phyloP scores from a whole-genome alignment of 2,888 invertebrate species.

The Cheilosia vernalis region DNA sequence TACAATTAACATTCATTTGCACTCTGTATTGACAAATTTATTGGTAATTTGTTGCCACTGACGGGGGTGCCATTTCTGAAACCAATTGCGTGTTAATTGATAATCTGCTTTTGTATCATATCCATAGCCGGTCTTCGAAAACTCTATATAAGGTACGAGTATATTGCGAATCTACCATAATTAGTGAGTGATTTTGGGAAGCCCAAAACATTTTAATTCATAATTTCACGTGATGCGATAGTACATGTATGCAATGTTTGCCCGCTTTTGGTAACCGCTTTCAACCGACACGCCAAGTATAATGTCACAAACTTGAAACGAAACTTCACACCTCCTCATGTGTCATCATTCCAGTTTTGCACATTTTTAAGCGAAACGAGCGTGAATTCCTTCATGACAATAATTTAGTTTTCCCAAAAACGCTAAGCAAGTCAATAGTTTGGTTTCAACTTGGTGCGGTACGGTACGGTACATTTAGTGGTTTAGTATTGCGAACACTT shows the following conservation, averaged over 20 bases:
- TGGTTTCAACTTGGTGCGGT: conserved; percentile 23
- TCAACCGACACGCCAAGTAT: conserved; percentile 17
- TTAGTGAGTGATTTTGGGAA: conserved; percentile 26
- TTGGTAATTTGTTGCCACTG: not conserved
- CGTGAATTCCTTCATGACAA: conserved; percentile 23
- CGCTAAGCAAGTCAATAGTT: conserved; percentile 26
- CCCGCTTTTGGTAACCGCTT: conserved; percentile 20
- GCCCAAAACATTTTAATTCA: not conserved
- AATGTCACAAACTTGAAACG: conserved; percentile 61
- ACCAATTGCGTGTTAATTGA: not conserved
- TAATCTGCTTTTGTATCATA: conserved; percentile 2
- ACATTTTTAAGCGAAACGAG: conserved; percentile 44
- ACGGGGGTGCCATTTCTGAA: not conserved
- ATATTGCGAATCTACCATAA: conserved; percentile 22
- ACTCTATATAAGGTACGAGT: conserved; percentile 1
- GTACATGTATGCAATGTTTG: not conserved
- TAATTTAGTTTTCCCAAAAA: conserved; percentile 42
- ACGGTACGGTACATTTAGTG: conserved; percentile 6
- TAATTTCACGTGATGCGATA: conserved; percentile 3
- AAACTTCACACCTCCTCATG: conserved; percentile 57
- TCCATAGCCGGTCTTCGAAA: conserved; percentile 4
- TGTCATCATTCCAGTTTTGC: conserved; percentile 62
- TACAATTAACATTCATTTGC: conserved; percentile 41
- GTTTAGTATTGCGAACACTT: conserved; percentile 1
- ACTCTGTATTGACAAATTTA: conserved; percentile 30